Conservation (phyloP, 2,888 invertebrate species). For the Lobophora halterata region DNA sequence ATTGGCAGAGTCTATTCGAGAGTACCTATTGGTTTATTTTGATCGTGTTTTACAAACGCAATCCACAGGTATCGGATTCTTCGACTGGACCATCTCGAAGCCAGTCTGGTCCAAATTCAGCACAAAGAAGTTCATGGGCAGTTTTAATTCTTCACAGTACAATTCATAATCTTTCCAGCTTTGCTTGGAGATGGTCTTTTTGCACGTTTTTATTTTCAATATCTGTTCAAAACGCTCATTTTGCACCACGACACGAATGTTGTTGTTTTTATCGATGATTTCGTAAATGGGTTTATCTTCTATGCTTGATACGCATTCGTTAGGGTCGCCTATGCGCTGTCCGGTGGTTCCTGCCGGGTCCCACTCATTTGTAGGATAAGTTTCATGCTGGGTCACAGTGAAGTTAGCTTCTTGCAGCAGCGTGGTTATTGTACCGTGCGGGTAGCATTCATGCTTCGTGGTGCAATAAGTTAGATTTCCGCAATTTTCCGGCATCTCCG, state of each 20-base stretch:
- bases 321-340: too few species aligned
- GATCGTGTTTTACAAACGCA: background rate
- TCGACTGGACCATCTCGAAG: background rate
- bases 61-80: background rate
- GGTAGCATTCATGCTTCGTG: background rate
- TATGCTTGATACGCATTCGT: background rate
- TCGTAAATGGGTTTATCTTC: background rate
- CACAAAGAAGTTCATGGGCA: background rate
- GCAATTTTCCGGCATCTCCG: background rate
- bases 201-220: background rate
- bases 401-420: background rate
- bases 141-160: background rate
- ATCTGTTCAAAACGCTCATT: background rate
- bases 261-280: background rate
- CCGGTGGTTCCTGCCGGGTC: too few species aligned
- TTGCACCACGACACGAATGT: slow-evolving; percentile 1
- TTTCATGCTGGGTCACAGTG: too few species aligned
- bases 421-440: background rate
- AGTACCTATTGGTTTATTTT: too few species aligned
- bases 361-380: too few species aligned
- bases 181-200: background rate
- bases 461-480: slow-evolving; percentile 1
- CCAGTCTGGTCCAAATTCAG: background rate
- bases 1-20: too few species aligned
- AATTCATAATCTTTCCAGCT: background rate